Conservation (phyloP, 1,140 invertebrate genomes). For the Dendrolimus punctatus region DNA sequence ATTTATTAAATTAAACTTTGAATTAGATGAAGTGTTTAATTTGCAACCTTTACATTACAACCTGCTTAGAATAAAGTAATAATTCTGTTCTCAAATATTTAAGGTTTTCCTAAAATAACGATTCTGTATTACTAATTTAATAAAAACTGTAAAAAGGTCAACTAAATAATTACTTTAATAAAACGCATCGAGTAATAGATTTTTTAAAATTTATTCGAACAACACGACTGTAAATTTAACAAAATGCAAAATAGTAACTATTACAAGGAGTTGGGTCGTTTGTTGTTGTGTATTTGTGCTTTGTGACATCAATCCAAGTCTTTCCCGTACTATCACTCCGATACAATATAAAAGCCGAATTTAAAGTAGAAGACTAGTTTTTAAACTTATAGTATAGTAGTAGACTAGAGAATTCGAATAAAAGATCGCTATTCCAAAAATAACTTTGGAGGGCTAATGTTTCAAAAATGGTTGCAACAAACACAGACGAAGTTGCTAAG, state of each 20-base stretch:
- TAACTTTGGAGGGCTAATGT: no score
- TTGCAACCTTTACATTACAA: not conserved
- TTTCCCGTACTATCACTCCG: conserved; percentile 24
- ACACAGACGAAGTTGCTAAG: no score
- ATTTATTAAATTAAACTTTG: conserved; percentile 13
- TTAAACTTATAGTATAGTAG: no score
- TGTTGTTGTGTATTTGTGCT: conserved; percentile 13
- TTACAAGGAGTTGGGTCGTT: conserved; percentile 45
- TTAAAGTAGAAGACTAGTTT: no score
- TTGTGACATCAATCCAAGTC: conserved; percentile 18
- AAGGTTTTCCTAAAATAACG: no score
- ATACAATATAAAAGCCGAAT: no score
- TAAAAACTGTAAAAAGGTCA: not conserved
- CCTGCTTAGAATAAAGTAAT: no score
- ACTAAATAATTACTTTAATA: conserved; percentile 2
- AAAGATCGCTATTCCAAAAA: no score
- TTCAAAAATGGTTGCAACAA: no score
- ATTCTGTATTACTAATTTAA: no score
- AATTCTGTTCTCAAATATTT: no score
- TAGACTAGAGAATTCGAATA: no score
- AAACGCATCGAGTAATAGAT: conserved; percentile 17
- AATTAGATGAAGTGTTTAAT: conserved; percentile 3
- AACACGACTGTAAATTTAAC: conserved; percentile 68
- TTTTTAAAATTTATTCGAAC: conserved; percentile 64
- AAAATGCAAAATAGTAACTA: conserved; percentile 69